Evolutionary conservation across 53 echinoderm and acorn worm species (phyloP).

Genomic region (Paracentrotus lividus): DNA sequence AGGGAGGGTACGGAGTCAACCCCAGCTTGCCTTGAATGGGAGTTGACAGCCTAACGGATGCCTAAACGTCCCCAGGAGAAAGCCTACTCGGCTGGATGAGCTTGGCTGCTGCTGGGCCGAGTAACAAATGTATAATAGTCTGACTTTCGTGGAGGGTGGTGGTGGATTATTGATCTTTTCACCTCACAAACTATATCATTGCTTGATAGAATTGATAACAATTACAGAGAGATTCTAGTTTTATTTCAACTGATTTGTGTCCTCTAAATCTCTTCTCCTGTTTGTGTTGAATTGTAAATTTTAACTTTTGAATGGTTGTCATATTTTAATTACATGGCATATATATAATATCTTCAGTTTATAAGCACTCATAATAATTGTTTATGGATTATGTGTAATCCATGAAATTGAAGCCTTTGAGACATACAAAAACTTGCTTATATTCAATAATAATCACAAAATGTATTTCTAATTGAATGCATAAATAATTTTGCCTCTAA

Average conservation of each 20-base stretch:
- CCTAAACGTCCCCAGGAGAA: slow-evolving; percentile 44
- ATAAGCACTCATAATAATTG: no score
- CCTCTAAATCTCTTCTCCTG: neutral
- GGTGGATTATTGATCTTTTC: neutral
- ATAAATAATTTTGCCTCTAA: no score
- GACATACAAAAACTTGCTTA: no score
- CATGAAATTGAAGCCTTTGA: no score
- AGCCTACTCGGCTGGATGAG: slow-evolving; percentile 6
- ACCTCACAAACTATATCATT: neutral
- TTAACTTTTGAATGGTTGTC: no score
- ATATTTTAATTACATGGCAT: no score
- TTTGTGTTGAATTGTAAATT: neutral
- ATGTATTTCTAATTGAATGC: no score
- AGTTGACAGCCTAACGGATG: slow-evolving; percentile 36
- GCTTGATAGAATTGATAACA: neutral
- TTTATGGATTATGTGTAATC: no score
- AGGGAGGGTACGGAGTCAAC: neutral
- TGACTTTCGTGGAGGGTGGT: neutral
- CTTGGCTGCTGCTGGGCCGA: slow-evolving; percentile 41
- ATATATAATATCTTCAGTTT: no score
- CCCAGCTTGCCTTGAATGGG: neutral
- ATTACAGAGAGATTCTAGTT: neutral
- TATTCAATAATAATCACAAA: no score
- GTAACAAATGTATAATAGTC: neutral
- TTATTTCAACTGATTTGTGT: neutral